Evolutionary conservation across 2,113 vertebrate genomes (phyloP).

Genomic region (Pardalotus punctatus): DNA sequence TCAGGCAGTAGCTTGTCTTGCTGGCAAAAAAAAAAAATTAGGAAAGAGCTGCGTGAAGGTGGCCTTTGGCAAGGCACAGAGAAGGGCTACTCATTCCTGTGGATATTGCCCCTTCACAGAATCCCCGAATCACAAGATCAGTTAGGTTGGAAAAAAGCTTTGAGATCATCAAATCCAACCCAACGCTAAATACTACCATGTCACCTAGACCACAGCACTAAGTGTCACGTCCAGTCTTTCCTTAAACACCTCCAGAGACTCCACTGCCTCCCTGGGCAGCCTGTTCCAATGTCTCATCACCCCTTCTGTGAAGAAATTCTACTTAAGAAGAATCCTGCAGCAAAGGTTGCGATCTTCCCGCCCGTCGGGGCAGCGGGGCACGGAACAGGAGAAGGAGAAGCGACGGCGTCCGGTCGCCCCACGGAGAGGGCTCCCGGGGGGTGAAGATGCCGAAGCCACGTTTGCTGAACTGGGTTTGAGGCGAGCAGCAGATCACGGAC

Average conservation of each 20-base stretch:
- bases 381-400: not conserved
- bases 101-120: not conserved
- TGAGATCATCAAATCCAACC: not conserved
- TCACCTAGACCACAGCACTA: not conserved
- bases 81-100: not conserved
- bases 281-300: not conserved
- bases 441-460: accelerated
- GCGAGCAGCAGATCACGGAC: accelerated
- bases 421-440: accelerated
- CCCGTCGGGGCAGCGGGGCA: not conserved
- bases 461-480: accelerated
- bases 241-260: not conserved
- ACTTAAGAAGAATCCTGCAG: too few relatives aligned
- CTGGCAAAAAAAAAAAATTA: not conserved
- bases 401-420: accelerated
- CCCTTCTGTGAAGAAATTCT: not conserved
- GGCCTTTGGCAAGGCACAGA: not conserved
- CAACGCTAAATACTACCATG: not conserved
- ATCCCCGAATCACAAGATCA: not conserved
- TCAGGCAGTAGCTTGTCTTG: not conserved
- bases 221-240: not conserved
- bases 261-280: not conserved
- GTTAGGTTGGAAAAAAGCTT: not conserved
- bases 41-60: not conserved
- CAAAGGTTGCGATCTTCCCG: not conserved